Percentiles rank a stretch among this genome's conserved stretches.
Conservation (phyloP, 2,113 vertebrate species). For the Casuarius casuarius region DNA sequence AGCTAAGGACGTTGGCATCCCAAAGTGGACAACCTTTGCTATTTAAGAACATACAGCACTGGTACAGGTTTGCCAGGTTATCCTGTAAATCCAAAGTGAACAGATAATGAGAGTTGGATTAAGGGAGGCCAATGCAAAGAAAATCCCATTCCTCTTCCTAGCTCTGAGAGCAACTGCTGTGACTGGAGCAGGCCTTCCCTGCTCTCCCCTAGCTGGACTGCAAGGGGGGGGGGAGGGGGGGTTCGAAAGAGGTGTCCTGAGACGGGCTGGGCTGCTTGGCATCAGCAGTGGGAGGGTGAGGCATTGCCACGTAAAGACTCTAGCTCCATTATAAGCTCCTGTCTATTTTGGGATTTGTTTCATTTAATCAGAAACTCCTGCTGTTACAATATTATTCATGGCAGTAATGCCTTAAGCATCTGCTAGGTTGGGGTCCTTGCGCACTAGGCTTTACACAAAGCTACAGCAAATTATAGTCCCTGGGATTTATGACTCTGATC, state of each 20-base stretch:
- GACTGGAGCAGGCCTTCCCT: background rate
- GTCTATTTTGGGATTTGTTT: background rate
- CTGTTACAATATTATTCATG: background rate
- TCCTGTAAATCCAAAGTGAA: background rate
- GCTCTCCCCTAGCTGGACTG: background rate
- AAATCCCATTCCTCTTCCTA: background rate
- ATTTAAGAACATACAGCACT: background rate
- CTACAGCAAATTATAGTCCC: background rate
- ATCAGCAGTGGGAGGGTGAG: background rate
- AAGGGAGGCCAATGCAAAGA: background rate
- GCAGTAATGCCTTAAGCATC: background rate
- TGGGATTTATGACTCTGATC: too few relatives aligned
- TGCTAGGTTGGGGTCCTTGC: background rate
- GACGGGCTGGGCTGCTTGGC: background rate
- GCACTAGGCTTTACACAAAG: background rate
- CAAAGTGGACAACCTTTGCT: background rate
- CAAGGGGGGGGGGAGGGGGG: accelerated
- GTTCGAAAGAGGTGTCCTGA: accelerated
- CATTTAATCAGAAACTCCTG: background rate
- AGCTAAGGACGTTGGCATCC: background rate
- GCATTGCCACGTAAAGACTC: background rate
- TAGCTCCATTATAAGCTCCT: background rate
- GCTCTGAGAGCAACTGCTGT: accelerated
- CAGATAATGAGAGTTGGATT: background rate
- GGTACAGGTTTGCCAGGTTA: background rate